phyloP scores from a whole-genome alignment of 2,113 vertebrate species.

The Cairina moschata region DNA sequence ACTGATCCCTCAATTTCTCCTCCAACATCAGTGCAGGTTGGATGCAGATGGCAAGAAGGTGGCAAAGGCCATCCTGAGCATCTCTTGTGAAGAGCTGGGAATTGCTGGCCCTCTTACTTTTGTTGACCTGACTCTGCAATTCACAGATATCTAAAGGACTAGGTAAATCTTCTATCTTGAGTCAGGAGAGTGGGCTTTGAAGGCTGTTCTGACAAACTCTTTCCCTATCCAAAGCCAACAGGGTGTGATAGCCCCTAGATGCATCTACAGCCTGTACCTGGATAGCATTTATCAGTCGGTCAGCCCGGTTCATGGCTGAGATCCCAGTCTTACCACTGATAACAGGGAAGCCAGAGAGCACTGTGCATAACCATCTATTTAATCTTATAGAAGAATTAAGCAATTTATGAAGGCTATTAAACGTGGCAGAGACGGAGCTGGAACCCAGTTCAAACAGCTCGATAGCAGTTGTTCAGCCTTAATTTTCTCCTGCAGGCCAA shows the following conservation, averaged over 20 bases:
- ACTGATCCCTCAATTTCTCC: background rate
- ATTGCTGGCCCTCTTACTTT: background rate
- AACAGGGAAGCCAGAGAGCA: background rate
- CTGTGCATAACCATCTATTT: background rate
- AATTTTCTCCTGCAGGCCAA: background rate
- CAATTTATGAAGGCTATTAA: background rate
- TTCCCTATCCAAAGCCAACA: background rate
- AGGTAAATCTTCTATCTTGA: background rate
- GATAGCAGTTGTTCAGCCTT: background rate
- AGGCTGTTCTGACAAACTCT: background rate
- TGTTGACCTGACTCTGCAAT: background rate
- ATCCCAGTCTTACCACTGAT: background rate
- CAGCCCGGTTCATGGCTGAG: background rate
- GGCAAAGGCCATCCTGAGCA: background rate
- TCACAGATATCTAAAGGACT: background rate
- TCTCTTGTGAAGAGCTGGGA: background rate
- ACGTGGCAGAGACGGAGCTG: background rate
- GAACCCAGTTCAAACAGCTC: background rate
- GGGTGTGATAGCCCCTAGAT: accelerated
- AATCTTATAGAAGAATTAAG: background rate
- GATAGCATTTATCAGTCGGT: background rate
- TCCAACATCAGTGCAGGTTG: background rate
- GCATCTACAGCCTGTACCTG: background rate
- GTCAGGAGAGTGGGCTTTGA: background rate
- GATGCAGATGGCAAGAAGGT: background rate